Evolutionary conservation across 1,140 invertebrate species (phyloP).

Genomic region (Rhizoglyphus robini): DNA sequence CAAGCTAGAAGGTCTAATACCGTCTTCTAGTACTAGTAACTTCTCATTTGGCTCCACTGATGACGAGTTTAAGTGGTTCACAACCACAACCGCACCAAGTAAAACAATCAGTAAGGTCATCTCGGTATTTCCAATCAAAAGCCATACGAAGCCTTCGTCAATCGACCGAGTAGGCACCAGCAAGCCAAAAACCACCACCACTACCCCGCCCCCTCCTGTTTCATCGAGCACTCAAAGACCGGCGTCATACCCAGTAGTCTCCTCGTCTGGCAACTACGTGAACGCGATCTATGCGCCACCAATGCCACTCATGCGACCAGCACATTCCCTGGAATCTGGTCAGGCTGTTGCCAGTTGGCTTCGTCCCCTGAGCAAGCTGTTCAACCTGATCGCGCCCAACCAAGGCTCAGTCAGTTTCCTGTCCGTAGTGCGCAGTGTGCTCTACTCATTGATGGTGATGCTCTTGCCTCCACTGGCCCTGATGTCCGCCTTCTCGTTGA

Average conservation of each 20-base stretch:
- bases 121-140: background rate
- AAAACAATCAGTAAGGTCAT: background rate
- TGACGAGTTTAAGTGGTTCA: background rate
- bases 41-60: background rate
- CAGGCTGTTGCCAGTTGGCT: background rate
- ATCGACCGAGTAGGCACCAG: no score
- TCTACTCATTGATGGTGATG: conserved; percentile 18
- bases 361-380: background rate
- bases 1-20: background rate
- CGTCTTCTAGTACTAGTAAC: background rate
- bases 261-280: conserved; percentile 3
- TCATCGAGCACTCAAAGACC: background rate
- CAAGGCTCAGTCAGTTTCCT: background rate
- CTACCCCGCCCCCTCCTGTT: background rate
- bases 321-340: background rate
- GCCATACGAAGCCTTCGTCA: no score
- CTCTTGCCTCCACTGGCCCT: conserved; percentile 19
- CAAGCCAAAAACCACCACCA: background rate
- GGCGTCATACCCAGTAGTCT: background rate
- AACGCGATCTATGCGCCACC: conserved; percentile 21
- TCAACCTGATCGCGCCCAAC: background rate
- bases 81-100: background rate
- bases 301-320: conserved; percentile 15
- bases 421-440: background rate
- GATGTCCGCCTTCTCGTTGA: background rate